Percentiles rank a stretch among this genome's conserved stretches.
Conservation (phyloP, 1,140 invertebrate species). For the Chrysomallon squamiferum region DNA sequence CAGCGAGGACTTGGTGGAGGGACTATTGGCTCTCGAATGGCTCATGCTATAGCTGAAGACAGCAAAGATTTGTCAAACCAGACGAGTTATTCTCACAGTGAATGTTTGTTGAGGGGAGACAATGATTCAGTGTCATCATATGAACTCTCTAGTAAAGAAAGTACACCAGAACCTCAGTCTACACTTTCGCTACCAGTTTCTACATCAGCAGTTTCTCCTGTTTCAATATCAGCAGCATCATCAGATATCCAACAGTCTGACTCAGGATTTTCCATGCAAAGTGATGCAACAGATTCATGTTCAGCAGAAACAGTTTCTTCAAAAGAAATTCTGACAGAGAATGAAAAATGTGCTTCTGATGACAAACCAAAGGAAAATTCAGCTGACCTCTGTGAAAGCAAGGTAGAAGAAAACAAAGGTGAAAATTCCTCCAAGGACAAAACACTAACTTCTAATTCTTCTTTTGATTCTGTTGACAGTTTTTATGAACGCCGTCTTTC, state of each 20-base stretch:
- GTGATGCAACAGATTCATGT: slow-evolving; percentile 10
- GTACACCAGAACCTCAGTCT: slow-evolving; percentile 5
- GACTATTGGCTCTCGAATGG: slow-evolving; percentile 35
- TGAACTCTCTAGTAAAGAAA: slow-evolving; percentile 12
- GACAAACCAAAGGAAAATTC: neutral
- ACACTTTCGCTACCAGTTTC: slow-evolving; percentile 11
- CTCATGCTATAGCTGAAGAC: slow-evolving; percentile 26
- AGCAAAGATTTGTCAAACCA: slow-evolving; percentile 1
- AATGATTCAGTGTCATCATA: slow-evolving; percentile 5
- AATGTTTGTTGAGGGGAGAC: neutral
- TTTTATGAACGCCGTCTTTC: slow-evolving; percentile 44
- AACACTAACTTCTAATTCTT: slow-evolving; percentile 9
- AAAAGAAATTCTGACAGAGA: no score
- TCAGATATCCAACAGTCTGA: slow-evolving; percentile 36
- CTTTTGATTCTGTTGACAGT: slow-evolving; percentile 35
- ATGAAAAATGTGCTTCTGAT: no score
- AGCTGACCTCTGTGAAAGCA: neutral
- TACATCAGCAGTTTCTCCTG: neutral
- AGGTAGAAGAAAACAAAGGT: neutral
- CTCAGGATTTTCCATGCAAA: slow-evolving; percentile 41
- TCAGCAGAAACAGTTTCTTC: neutral
- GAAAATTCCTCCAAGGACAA: neutral
- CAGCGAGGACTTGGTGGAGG: slow-evolving; percentile 31
- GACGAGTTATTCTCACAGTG: slow-evolving; percentile 2
- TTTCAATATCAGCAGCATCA: slow-evolving; percentile 4